phyloP scores from a whole-genome alignment of 2,888 invertebrate species.

The Heliconius ismenius region DNA sequence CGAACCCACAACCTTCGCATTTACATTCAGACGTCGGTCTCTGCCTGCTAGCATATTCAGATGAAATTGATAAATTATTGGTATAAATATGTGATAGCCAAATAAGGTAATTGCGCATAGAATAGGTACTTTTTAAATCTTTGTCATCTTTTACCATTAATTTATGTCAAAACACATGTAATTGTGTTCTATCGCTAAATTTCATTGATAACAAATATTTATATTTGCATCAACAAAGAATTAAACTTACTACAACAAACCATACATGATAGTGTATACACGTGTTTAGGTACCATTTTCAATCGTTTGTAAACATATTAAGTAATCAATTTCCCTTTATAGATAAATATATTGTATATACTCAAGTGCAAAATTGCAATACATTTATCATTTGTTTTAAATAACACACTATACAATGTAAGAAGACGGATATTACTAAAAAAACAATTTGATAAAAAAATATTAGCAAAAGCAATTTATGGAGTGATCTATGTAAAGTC shows the following conservation, averaged over 20 bases:
- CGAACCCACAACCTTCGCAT: background rate
- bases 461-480: too few species aligned
- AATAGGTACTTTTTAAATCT: background rate
- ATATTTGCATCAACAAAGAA: background rate
- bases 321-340: constrained; percentile 13
- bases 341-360: background rate
- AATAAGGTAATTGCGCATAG: background rate
- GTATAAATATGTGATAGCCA: background rate
- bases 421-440: background rate
- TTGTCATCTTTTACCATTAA: too few species aligned
- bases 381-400: background rate
- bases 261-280: background rate
- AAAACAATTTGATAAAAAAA: too few species aligned
- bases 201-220: background rate
- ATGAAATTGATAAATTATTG: too few species aligned
- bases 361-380: background rate
- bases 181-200: too few species aligned
- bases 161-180: too few species aligned
- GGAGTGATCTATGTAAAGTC: too few species aligned
- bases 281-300: background rate
- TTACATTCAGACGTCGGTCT: background rate
- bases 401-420: background rate
- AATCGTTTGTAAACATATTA: constrained; percentile 5
- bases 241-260: background rate
- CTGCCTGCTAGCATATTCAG: too few species aligned